These are phyloP conservation scores for Xestia ashworthii DNA, from an alignment of 2,888 invertebrate genomes.

Conservation along the genomic window DNA sequence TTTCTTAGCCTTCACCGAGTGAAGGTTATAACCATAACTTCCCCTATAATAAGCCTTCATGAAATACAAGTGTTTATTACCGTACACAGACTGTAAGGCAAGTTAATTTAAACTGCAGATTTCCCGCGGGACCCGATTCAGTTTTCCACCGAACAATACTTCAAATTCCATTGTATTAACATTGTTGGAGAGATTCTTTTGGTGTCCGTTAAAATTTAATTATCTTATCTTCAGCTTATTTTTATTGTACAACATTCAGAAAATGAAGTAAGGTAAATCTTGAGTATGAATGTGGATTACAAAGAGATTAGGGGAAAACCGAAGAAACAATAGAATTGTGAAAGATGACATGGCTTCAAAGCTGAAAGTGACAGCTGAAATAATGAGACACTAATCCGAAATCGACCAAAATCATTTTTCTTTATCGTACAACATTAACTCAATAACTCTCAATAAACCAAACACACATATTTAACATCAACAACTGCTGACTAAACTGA, in stretches of 20 bases:
- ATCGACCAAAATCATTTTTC: not conserved
- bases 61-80: slow-evolving; percentile 46
- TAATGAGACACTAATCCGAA: not conserved
- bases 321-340: not conserved
- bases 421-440: not conserved
- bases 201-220: slow-evolving; percentile 3
- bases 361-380: not conserved
- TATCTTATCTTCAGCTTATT: not conserved
- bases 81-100: slow-evolving; percentile 27
- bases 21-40: not conserved
- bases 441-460: not conserved
- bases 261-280: not conserved
- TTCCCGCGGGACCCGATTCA: slow-evolving; percentile 54
- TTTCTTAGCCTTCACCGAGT: not conserved
- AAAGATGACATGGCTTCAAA: not conserved
- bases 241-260: not conserved
- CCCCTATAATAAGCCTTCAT: slow-evolving; percentile 14
- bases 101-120: slow-evolving; percentile 59
- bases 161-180: slow-evolving; percentile 38
- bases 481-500: slow-evolving; percentile 13
- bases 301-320: not conserved
- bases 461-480: not conserved
- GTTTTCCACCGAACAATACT: slow-evolving; percentile 38
- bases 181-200: slow-evolving; percentile 31
- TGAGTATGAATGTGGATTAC: not conserved